These are phyloP conservation scores for Drosophila flavopinicola DNA, from an alignment of 2,888 invertebrate species.

Conservation along the genomic window DNA sequence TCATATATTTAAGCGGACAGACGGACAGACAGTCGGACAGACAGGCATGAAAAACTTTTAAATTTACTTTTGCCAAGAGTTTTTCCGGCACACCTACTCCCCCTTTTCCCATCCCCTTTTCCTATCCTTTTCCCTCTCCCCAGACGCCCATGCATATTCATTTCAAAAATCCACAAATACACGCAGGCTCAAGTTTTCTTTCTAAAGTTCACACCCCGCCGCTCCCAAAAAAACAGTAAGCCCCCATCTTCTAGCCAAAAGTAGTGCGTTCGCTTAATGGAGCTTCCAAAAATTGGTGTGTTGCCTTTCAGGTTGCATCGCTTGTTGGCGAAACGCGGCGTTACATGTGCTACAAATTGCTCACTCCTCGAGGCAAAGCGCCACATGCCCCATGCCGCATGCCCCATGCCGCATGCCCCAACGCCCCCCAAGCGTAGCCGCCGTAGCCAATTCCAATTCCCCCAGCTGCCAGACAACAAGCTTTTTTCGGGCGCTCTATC, in stretches of 20 bases:
- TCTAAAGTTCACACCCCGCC: slow-evolving; percentile 53
- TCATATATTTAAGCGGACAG: slow-evolving; percentile 60
- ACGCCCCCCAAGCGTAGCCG: slow-evolving; percentile 35
- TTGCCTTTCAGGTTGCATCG: slow-evolving; percentile 62
- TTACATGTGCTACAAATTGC: slow-evolving; percentile 73
- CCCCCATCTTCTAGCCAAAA: background rate
- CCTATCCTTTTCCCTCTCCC: slow-evolving; percentile 1
- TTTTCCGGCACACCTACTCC: slow-evolving; percentile 50
- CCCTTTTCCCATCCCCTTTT: background rate
- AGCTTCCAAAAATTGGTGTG: slow-evolving; percentile 72
- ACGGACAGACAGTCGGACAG: slow-evolving; percentile 43
- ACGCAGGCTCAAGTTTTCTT: slow-evolving; percentile 62
- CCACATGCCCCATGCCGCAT: slow-evolving; percentile 13
- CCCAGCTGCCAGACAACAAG: slow-evolving; percentile 61
- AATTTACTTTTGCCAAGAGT: slow-evolving; percentile 80
- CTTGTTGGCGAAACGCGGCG: slow-evolving; percentile 57
- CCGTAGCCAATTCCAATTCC: slow-evolving; percentile 73
- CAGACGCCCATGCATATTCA: slow-evolving; percentile 69
- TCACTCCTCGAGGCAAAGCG: slow-evolving; percentile 14
- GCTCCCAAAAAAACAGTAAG: too few relatives aligned
- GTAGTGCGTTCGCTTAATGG: slow-evolving; percentile 59
- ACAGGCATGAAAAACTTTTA: slow-evolving; percentile 69
- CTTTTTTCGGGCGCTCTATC: slow-evolving; percentile 36
- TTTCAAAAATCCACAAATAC: slow-evolving; percentile 62
- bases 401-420: too few relatives aligned